These are phyloP conservation scores for Diorhabda elongata DNA, from an alignment of 1,140 invertebrate genomes.

Conservation along the genomic window DNA sequence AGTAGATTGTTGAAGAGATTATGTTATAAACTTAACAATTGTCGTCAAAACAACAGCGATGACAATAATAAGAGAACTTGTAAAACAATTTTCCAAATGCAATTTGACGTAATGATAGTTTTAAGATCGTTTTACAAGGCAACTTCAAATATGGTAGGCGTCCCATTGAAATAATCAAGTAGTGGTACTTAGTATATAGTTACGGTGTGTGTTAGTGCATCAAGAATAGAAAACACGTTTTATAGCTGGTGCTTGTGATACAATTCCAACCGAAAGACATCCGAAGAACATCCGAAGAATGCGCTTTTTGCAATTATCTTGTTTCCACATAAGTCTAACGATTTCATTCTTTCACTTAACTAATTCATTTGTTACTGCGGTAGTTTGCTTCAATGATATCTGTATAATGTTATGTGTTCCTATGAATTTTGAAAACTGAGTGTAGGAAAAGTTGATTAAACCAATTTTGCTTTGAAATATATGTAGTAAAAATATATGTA, in stretches of 20 bases:
- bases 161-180: conserved; percentile 21
- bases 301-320: conserved; percentile 11
- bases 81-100: not conserved
- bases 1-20: too few species aligned
- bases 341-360: conserved; percentile 9
- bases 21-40: too few species aligned
- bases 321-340: conserved; percentile 16
- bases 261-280: conserved; percentile 13
- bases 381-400: not conserved
- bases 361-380: conserved; percentile 10
- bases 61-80: too few species aligned
- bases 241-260: conserved; percentile 19
- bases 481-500: too few species aligned
- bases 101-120: not conserved
- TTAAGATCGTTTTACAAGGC: not conserved
- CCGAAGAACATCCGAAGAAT: conserved; percentile 14
- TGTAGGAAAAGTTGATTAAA: too few species aligned
- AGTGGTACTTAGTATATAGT: conserved; percentile 9
- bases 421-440: not conserved
- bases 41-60: too few species aligned
- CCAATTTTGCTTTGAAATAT: too few species aligned
- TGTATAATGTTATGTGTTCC: not conserved
- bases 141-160: conserved; percentile 17
- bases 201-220: conserved; percentile 17
- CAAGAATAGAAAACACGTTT: conserved; percentile 21